Conservation (phyloP, 2,888 invertebrate species). For the Cheilosia impressa region DNA sequence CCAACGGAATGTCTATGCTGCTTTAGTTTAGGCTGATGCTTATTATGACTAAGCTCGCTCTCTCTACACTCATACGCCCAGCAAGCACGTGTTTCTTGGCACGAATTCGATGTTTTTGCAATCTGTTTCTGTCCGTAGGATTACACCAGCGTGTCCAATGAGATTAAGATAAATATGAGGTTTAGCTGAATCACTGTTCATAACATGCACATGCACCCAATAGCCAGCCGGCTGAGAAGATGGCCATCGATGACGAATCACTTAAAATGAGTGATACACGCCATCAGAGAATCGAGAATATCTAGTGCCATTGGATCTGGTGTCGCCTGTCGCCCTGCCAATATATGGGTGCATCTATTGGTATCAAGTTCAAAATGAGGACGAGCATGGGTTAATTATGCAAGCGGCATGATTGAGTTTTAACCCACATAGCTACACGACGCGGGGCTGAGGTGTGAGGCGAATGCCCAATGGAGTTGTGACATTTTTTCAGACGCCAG, state of each 20-base stretch:
- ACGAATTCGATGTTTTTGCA: constrained; percentile 60
- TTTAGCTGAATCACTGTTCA: constrained; percentile 44
- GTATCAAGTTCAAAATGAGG: constrained; percentile 58
- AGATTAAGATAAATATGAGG: constrained; percentile 46
- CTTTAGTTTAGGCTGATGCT: not conserved
- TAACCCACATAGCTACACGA: constrained; percentile 39
- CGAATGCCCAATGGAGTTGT: constrained; percentile 21
- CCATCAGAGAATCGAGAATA: constrained; percentile 21
- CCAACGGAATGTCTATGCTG: not conserved
- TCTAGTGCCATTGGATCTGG: constrained; percentile 25
- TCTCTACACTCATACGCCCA: not conserved
- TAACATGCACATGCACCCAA: constrained; percentile 4
- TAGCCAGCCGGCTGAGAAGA: not conserved
- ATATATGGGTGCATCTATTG: constrained; percentile 32
- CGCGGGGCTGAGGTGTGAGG: not conserved
- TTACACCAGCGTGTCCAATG: constrained; percentile 51
- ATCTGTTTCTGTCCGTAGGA: constrained; percentile 26
- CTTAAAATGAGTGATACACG: constrained; percentile 10
- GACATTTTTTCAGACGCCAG: constrained; percentile 55
- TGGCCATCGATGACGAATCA: constrained; percentile 50
- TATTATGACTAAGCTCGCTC: constrained; percentile 38
- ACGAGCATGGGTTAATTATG: constrained; percentile 57
- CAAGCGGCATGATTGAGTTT: constrained; percentile 30
- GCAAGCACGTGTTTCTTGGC: constrained; percentile 57
- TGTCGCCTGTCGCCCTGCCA: not conserved